A percentile compares a stretch with the other conserved stretches of the same genome.
phyloP scores from a whole-genome alignment of 2,888 invertebrate species.

The Ligdia adustata region DNA sequence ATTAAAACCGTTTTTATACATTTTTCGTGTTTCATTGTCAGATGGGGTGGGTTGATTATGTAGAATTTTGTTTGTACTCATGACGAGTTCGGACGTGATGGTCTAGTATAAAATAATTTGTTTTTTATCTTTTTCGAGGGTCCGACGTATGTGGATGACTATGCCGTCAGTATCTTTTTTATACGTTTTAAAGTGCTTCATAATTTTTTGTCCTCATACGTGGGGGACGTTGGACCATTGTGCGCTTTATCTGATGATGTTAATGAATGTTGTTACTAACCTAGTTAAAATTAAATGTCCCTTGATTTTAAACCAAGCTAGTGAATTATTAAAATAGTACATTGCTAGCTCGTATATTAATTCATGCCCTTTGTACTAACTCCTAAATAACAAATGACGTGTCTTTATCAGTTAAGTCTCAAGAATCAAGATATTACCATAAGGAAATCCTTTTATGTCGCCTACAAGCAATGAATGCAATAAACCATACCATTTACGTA shows the following conservation, averaged over 20 bases:
- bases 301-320: no score
- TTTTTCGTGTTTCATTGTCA: constrained; percentile 62
- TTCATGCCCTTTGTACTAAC: constrained; percentile 9
- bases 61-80: constrained; percentile 35
- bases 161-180: constrained; percentile 17
- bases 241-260: constrained; percentile 18
- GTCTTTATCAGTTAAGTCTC: neutral
- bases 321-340: no score
- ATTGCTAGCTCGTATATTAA: no score
- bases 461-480: constrained; percentile 28
- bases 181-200: constrained; percentile 9
- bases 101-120: constrained; percentile 45
- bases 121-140: constrained; percentile 16
- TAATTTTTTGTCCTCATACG: constrained; percentile 11
- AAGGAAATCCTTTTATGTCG: constrained; percentile 46
- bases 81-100: constrained; percentile 53
- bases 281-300: constrained; percentile 3
- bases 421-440: constrained; percentile 34
- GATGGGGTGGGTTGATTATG: constrained; percentile 55
- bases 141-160: constrained; percentile 15
- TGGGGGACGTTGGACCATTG: constrained; percentile 14
- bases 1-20: constrained; percentile 53
- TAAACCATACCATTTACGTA: constrained; percentile 21
- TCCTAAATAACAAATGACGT: constrained; percentile 12
- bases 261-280: constrained; percentile 13